A percentile compares a stretch with the other conserved stretches of the same genome.
Conservation (phyloP, 2,113 vertebrate species). For the Cyrtonyx montezumae region DNA sequence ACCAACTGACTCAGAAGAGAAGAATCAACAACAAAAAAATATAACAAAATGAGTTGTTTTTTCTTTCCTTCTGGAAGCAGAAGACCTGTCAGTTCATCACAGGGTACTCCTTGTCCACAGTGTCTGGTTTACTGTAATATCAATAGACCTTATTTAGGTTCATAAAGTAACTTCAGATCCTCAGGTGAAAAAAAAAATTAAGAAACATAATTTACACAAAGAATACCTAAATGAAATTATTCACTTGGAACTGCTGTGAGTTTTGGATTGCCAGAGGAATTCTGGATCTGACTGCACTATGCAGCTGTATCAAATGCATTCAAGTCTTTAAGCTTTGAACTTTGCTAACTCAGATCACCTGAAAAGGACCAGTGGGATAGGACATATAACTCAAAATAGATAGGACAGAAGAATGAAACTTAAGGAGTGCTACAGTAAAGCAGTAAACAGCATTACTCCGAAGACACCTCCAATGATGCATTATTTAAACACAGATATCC, state of each 20-base stretch:
- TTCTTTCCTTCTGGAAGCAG: neutral
- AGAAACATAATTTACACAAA: neutral
- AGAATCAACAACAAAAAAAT: neutral
- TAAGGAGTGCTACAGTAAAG: neutral
- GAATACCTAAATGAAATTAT: neutral
- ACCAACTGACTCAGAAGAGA: neutral
- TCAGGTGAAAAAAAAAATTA: neutral
- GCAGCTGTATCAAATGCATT: fast-evolving
- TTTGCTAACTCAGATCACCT: neutral
- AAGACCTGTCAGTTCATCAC: neutral
- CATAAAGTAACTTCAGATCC: neutral
- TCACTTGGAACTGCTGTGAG: neutral
- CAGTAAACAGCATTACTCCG: neutral
- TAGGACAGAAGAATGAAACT: neutral
- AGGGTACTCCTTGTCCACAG: neutral
- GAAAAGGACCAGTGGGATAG: neutral
- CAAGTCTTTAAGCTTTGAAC: neutral
- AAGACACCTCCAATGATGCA: neutral
- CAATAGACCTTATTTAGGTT: neutral
- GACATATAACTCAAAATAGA: neutral
- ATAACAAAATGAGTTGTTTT: neutral
- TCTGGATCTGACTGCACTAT: neutral
- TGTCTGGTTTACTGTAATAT: neutral
- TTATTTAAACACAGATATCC: neutral
- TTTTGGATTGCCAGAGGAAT: neutral